Percentiles rank a stretch among this genome's conserved stretches.
Conservation (phyloP, 2,797 vertebrate species). For the Hoplostethus mediterraneus region DNA sequence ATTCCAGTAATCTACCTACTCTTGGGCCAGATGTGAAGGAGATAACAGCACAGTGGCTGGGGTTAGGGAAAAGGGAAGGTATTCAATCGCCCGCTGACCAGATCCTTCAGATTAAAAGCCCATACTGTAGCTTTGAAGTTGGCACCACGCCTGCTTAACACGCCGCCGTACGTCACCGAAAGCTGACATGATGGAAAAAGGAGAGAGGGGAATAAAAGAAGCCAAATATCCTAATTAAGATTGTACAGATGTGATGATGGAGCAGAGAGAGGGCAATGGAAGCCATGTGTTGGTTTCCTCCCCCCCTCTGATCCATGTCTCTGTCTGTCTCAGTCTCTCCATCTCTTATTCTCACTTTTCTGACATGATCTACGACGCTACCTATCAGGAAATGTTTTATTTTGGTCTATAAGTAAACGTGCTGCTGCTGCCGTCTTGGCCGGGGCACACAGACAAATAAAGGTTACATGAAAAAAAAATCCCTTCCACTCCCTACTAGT, state of each 20-base stretch:
- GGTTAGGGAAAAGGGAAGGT: slow-evolving; percentile 57
- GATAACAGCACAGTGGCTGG: slow-evolving; percentile 70
- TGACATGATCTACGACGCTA: slow-evolving; percentile 16
- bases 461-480: slow-evolving; percentile 28
- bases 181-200: slow-evolving; percentile 79
- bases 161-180: slow-evolving; percentile 59
- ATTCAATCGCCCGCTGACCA: slow-evolving; percentile 46
- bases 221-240: slow-evolving; percentile 81
- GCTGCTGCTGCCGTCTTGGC: slow-evolving; percentile 25
- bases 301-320: slow-evolving; percentile 28
- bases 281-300: slow-evolving; percentile 72
- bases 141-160: slow-evolving; percentile 58
- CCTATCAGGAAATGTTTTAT: slow-evolving; percentile 36
- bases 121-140: slow-evolving; percentile 64
- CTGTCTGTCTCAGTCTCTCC: slow-evolving; percentile 15
- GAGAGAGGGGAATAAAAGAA: slow-evolving; percentile 47
- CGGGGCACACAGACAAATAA: slow-evolving; percentile 18
- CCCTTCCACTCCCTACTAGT: not conserved
- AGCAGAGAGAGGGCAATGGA: slow-evolving; percentile 72
- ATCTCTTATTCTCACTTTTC: slow-evolving; percentile 33
- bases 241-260: slow-evolving; percentile 76
- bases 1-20: slow-evolving; percentile 80
- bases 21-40: slow-evolving; percentile 68
- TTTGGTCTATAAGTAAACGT: slow-evolving; percentile 46
- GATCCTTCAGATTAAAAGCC: slow-evolving; percentile 54